Base-by-base conservation (phyloP, 1,140 invertebrate genomes). In the Acromyrmex heyeri region DNA sequence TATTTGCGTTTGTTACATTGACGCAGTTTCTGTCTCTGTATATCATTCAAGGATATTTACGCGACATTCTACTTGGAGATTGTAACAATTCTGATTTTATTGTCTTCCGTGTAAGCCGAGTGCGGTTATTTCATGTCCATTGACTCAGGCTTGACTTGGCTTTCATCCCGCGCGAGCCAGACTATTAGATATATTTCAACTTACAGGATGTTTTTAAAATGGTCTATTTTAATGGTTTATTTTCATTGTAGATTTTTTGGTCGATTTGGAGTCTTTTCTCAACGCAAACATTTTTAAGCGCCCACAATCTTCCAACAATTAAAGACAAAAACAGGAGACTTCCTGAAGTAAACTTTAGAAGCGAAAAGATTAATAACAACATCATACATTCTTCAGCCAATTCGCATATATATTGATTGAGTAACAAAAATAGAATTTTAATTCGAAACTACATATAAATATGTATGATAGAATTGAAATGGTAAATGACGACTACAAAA, bases 71-170 rank as follows among this genome's bases (percentile, higher is more conserved):
- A 78, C 18, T 65, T 21, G 8, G 16, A 59, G 53, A 76, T 48
- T 48, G n/a, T 64, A 75, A 75, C 59, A 30, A 50, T 48, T 6
- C 44, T 4, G 59, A 78, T 65, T 78, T 64, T 78, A 65, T 78
- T 78, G 24, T 78, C 30, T 44, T 61, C 73, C 18, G 12, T 27
- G 27, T 21, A 44, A 65, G 8, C 8, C 21, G 38, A 78, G 24
- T 65, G 24, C 59, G 38, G 24, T 65, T 30, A 18, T 6, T n/a
- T 38, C 16, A 30, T 24, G 61, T 78, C 76, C 59, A 78, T 78
- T 78, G 44, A 78, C 34, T 78, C 38, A 24, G 44, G 24, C 21
- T 78, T 65, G 59, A 50, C 59, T 78, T 78, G 76, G 59, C 76
- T 65, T 78, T 78, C 38, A 50, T 78, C 1, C 27, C 3, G 27